Conservation (phyloP, 2,113 vertebrate genomes). For the Rhagologus leucostigma region DNA sequence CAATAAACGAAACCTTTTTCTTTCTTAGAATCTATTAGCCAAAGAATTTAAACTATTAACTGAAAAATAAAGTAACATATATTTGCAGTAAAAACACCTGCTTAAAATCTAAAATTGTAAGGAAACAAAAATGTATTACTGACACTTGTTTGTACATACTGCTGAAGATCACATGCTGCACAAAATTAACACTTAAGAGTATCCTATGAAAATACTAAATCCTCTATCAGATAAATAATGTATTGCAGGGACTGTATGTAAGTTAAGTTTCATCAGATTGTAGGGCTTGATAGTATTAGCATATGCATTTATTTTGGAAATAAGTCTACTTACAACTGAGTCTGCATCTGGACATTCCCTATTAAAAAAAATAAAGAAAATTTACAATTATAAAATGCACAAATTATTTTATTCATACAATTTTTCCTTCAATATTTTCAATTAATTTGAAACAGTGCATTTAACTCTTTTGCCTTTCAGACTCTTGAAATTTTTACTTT, state of each 20-base stretch:
- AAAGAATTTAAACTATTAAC: background rate
- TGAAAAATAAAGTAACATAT: background rate
- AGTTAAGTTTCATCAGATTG: background rate
- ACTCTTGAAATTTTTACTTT: background rate
- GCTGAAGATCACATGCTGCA: background rate
- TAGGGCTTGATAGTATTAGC: background rate
- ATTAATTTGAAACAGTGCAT: background rate
- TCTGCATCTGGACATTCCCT: constrained; percentile 91
- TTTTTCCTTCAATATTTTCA: background rate
- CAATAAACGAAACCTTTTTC: background rate
- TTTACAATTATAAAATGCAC: background rate
- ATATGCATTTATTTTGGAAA: background rate
- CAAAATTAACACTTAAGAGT: background rate
- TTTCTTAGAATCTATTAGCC: background rate
- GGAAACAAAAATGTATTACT: background rate
- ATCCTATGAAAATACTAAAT: background rate
- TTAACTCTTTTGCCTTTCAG: background rate
- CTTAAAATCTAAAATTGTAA: background rate
- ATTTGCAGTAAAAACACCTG: background rate
- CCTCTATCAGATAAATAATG: background rate
- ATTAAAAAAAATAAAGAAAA: constrained; percentile 34
- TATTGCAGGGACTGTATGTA: background rate
- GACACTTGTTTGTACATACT: background rate
- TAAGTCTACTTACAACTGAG: constrained; percentile 86
- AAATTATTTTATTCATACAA: background rate